A percentile compares a stretch with the other conserved stretches of the same genome.
These are phyloP conservation scores for Aptenodytes patagonicus DNA, from an alignment of 2,113 vertebrate species.

Conservation along the genomic window DNA sequence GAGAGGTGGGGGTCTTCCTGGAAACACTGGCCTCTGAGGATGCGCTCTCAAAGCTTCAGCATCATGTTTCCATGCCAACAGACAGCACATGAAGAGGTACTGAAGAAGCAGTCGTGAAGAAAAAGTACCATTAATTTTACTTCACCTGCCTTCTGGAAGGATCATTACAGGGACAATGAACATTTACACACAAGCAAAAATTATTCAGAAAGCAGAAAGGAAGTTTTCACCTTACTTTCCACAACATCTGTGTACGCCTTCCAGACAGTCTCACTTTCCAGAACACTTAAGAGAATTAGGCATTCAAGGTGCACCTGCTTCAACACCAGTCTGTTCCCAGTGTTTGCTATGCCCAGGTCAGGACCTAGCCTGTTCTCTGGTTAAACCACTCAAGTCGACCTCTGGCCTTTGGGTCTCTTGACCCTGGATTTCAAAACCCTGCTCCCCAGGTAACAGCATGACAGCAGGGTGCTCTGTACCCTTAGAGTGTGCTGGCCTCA, in stretches of 20 bases:
- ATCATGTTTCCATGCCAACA: conserved; percentile 32
- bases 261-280: background rate
- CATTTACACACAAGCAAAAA: background rate
- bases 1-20: background rate
- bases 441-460: background rate
- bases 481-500: background rate
- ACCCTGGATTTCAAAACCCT: background rate
- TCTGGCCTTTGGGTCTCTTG: background rate
- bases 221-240: background rate
- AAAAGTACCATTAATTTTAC: background rate
- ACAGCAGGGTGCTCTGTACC: background rate
- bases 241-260: background rate
- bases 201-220: background rate
- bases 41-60: background rate
- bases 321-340: background rate
- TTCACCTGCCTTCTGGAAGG: background rate
- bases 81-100: background rate
- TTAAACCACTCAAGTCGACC: background rate
- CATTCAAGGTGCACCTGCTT: background rate
- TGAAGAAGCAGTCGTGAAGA: background rate
- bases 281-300: background rate
- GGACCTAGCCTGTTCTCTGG: background rate
- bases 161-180: background rate
- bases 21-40: background rate
- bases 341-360: background rate